Evolutionary conservation across 2,113 vertebrate species (phyloP).

Genomic region (Sula dactylatra): DNA sequence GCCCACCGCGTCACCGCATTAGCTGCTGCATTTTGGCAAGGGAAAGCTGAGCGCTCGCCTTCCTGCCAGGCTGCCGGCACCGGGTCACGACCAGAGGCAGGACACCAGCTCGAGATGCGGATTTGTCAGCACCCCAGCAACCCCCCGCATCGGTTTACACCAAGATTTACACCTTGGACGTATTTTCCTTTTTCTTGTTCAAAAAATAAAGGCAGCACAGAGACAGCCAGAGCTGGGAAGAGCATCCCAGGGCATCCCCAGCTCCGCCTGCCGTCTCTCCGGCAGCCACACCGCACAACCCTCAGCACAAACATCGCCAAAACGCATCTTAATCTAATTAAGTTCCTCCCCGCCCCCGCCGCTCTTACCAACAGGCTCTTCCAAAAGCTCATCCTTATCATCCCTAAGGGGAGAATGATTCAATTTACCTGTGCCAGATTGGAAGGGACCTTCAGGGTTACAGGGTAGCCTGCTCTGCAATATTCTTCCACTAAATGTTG

Average conservation of each 20-base stretch:
- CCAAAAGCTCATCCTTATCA: not conserved
- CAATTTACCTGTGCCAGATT: not conserved
- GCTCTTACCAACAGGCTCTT: not conserved
- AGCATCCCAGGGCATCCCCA: not conserved
- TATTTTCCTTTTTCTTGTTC: not conserved
- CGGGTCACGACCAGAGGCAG: rapidly evolving
- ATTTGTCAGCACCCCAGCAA: not conserved
- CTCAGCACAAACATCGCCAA: not conserved
- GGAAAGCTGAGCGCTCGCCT: not conserved
- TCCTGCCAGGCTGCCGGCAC: not conserved
- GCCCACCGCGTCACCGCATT: not conserved
- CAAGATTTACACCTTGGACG: not conserved
- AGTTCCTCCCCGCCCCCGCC: not conserved
- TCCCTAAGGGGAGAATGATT: not conserved
- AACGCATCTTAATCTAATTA: not conserved
- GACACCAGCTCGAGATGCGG: rapidly evolving
- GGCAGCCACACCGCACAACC: not conserved
- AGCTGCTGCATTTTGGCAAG: not conserved
- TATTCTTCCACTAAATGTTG: not conserved
- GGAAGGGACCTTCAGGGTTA: not conserved
- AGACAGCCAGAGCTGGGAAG: not conserved
- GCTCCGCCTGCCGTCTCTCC: not conserved
- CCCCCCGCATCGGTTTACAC: not conserved
- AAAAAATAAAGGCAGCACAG: not conserved
- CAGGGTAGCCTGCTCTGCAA: not conserved